These are phyloP conservation scores for Zosterops japonicus DNA, from an alignment of 2,113 vertebrate species.

Conservation along the genomic window DNA sequence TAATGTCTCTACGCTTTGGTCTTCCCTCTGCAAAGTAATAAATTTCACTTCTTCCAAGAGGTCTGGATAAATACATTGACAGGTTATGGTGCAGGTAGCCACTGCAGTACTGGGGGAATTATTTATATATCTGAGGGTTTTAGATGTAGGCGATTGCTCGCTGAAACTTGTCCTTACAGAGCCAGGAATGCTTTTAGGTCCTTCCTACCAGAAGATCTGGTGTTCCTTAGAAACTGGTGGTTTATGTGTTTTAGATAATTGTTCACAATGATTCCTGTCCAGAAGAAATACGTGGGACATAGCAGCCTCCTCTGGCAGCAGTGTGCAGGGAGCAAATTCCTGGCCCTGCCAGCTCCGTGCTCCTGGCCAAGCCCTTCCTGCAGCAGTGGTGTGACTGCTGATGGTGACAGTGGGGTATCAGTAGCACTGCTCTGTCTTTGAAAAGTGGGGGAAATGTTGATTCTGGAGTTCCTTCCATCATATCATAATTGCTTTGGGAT, in stretches of 20 bases:
- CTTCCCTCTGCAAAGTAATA: not conserved
- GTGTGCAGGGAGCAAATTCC: not conserved
- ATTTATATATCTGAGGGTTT: not conserved
- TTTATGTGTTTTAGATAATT: not conserved
- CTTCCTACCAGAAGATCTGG: not conserved
- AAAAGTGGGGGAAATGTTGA: not conserved
- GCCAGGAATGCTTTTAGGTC: conserved; percentile 5
- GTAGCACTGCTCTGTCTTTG: not conserved
- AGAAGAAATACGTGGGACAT: not conserved
- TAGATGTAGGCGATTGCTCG: not conserved
- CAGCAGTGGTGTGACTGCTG: not conserved
- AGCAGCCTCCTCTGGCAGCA: not conserved
- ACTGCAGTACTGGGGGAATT: not conserved
- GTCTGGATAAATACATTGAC: not conserved
- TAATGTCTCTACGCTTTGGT: not conserved
- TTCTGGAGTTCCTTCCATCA: not conserved
- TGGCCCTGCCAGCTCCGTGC: not conserved
- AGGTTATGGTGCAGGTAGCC: not conserved
- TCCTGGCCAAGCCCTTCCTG: not conserved
- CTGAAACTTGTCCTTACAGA: not conserved
- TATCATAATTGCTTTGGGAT: conserved; percentile 41
- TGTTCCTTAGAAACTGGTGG: not conserved
- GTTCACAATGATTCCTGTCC: not conserved
- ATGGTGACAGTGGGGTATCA: not conserved
- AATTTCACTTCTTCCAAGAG: not conserved